Percentiles rank a stretch among this genome's conserved stretches.
phyloP scores from a whole-genome alignment of 2,113 vertebrate genomes.

The Lepidothrix coronata region DNA sequence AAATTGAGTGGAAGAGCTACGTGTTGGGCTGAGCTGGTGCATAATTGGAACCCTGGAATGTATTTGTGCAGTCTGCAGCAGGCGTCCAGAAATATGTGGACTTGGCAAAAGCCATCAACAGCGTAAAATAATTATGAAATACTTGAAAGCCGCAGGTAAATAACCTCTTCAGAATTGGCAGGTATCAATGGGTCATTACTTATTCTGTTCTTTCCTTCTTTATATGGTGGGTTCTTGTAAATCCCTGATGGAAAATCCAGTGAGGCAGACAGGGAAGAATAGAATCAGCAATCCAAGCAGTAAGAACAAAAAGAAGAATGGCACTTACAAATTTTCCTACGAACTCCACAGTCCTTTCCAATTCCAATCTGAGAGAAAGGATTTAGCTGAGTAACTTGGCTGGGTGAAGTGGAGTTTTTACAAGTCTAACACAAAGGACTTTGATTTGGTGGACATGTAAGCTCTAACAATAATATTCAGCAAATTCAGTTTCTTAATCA shows the following conservation, averaged over 20 bases:
- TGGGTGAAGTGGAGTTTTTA: slow-evolving; percentile 14
- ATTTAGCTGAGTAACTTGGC: slow-evolving; percentile 53
- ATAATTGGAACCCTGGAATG: slow-evolving; percentile 12
- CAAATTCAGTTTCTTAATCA: slow-evolving; percentile 62
- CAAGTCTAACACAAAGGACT: slow-evolving; percentile 33
- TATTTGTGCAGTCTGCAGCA: slow-evolving; percentile 22
- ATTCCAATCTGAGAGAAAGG: slow-evolving; percentile 56
- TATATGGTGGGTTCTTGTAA: slow-evolving; percentile 23
- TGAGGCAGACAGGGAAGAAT: slow-evolving; percentile 32
- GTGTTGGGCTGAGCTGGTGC: neutral
- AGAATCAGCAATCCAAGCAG: slow-evolving; percentile 33
- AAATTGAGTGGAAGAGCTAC: slow-evolving; percentile 31
- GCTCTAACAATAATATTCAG: slow-evolving; percentile 42
- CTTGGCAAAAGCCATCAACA: slow-evolving; percentile 49
- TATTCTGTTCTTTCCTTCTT: slow-evolving; percentile 63
- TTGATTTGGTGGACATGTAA: slow-evolving; percentile 26
- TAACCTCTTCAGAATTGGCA: slow-evolving; percentile 65
- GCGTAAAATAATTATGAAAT: slow-evolving; percentile 51
- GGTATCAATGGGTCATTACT: slow-evolving; percentile 58
- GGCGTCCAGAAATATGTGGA: slow-evolving; percentile 32
- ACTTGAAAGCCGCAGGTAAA: slow-evolving; percentile 64
- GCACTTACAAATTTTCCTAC: slow-evolving; percentile 44
- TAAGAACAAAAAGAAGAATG: slow-evolving; percentile 57
- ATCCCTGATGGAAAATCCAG: slow-evolving; percentile 45
- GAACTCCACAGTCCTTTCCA: slow-evolving; percentile 52